Conservation (phyloP, 1,140 invertebrate species). For the Batillaria attramentaria region DNA sequence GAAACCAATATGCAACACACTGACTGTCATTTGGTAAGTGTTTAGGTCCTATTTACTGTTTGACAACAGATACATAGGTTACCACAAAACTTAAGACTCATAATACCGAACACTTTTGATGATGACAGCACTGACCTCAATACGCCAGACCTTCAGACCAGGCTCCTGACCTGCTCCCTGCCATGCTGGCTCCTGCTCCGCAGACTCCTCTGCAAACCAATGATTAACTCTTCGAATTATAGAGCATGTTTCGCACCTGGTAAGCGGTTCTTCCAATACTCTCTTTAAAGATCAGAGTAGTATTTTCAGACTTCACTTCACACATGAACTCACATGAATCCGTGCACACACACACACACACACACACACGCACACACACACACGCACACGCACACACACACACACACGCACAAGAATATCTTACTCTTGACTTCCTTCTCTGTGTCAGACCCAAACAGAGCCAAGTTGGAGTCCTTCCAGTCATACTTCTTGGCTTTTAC, state of each 20-base stretch:
- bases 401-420: background rate
- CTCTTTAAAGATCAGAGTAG: too few relatives aligned
- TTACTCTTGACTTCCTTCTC: constrained; percentile 24
- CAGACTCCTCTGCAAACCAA: constrained; percentile 54
- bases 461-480: constrained; percentile 66
- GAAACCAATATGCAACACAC: background rate
- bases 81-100: background rate
- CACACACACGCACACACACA: constrained; percentile 3
- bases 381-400: constrained; percentile 4
- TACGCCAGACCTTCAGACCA: constrained; percentile 65
- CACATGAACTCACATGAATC: background rate
- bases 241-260: background rate
- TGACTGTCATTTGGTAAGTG: background rate
- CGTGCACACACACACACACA: constrained; percentile 8
- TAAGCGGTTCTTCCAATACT: too few relatives aligned
- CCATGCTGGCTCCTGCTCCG: constrained; percentile 65
- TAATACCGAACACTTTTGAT: background rate
- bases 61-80: background rate
- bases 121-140: constrained; percentile 29
- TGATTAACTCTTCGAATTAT: background rate
- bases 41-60: background rate
- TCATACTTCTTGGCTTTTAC: constrained; percentile 64
- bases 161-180: constrained; percentile 65
- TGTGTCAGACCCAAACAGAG: constrained; percentile 59
- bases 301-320: too few relatives aligned